Evolutionary conservation across 2,113 vertebrate species (phyloP), one percentile per base, ranked within the genome.

Genomic region (Perccottus glenii): DNA sequence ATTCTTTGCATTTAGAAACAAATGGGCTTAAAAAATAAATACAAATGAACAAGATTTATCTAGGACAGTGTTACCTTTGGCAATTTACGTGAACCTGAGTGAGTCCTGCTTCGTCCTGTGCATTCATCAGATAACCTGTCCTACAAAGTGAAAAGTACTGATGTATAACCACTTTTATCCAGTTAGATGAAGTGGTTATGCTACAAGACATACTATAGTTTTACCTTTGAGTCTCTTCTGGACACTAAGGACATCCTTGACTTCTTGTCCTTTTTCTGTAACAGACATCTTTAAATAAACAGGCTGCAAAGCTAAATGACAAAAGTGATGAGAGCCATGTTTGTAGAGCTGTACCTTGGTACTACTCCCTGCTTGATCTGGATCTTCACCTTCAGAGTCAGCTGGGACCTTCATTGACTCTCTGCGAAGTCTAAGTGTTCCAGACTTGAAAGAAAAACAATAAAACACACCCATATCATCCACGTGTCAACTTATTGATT

Each of bases 221-320:
- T 47, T 83, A 93, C 92, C 89, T 91, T 92, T 4, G 90, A 90
- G 4, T 64, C 50, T 85, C 83, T 86, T 55, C 78, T 84, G 51
- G 86, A 77, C 0, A 78, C 5, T 0, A 87, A 5, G 0, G 85
- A 83, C 50, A 79, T 51, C 10, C 12, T 75, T 19, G 73, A 70
- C 27, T 81, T 88, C 14, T 9, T 87, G 11, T 85, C 75, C 45
- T 75, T 87, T 82, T 82, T 92, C 91, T 93, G 64, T 16, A 55
- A 77, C 6, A 64, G 49, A 68, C 0, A 2, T 64, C 19, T 44
- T n/a, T 9, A 16, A 11, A 50, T 10, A 38, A 0, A 62, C 11
- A 6, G 3, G 4, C 60, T 0, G 5, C 63, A 47, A 62, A 14
- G 10, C 0, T 14, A 11, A 2, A 9, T 10, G 9, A 63, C 5